Evolutionary conservation across 2,888 invertebrate genomes (phyloP).

Genomic region (Tetragonisca angustula): DNA sequence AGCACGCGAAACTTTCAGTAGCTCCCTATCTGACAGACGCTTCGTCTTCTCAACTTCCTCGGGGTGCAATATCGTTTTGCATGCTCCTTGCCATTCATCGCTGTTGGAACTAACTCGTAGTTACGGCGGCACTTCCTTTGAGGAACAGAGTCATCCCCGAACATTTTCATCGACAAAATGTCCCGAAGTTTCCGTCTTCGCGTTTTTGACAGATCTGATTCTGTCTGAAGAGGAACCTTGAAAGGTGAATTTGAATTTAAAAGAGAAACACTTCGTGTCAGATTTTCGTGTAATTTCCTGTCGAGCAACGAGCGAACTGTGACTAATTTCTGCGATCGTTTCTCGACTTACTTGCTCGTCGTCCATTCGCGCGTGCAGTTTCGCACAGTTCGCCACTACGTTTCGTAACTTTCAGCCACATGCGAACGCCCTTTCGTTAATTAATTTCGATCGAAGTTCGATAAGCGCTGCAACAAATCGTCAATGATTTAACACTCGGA

Average conservation of each 20-base stretch:
- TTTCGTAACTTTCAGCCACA: too few relatives aligned
- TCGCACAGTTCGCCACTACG: neutral
- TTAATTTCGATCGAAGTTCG: neutral
- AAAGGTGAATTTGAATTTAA: too few relatives aligned
- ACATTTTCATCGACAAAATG: neutral
- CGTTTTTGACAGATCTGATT: neutral
- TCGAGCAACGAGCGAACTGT: too few relatives aligned
- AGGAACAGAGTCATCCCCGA: neutral
- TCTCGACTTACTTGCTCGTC: neutral
- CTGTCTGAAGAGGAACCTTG: too few relatives aligned
- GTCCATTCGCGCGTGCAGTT: too few relatives aligned
- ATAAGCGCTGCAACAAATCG: neutral
- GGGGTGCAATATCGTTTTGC: neutral
- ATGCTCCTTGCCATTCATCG: neutral
- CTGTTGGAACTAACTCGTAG: neutral
- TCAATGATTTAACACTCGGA: neutral
- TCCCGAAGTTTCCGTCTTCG: neutral
- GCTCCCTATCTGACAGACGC: neutral
- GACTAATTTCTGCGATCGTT: neutral
- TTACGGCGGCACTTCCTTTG: neutral
- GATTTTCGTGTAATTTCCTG: too few relatives aligned
- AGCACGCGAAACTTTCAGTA: neutral
- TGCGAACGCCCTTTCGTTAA: neutral
- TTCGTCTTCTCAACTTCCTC: neutral
- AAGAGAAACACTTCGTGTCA: too few relatives aligned